Percentiles rank a stretch among this genome's conserved stretches.
Evolutionary conservation across 2,888 invertebrate genomes (phyloP).

Genomic region (Linnaemya vulpina): DNA sequence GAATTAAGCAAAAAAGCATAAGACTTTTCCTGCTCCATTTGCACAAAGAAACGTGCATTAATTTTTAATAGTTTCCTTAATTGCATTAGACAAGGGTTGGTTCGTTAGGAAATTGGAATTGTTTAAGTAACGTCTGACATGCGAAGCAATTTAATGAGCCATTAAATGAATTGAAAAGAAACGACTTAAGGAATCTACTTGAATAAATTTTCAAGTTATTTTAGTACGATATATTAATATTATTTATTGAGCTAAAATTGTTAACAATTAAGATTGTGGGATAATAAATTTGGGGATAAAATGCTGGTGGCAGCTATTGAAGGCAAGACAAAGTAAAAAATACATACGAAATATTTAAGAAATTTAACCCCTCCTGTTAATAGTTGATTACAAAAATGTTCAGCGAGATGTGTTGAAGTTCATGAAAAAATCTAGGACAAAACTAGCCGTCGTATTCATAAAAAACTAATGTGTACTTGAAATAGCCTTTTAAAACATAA

Average conservation of each 20-base stretch:
- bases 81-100: slow-evolving; percentile 12
- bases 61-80: slow-evolving; percentile 29
- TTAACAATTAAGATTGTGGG: background rate
- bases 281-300: background rate
- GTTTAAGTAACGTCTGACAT: slow-evolving; percentile 40
- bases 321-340: too few relatives aligned
- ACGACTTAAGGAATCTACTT: background rate
- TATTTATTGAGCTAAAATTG: background rate
- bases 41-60: slow-evolving; percentile 22
- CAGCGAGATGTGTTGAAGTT: too few relatives aligned
- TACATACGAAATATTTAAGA: too few relatives aligned
- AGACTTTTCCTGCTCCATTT: background rate
- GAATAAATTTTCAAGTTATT: background rate
- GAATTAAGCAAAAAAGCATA: slow-evolving; percentile 28
- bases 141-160: slow-evolving; percentile 45
- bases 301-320: background rate
- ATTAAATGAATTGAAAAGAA: slow-evolving; percentile 10
- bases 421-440: too few relatives aligned
- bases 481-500: too few relatives aligned
- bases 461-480: too few relatives aligned
- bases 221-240: background rate
- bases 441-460: too few relatives aligned
- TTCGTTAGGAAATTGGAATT: background rate
- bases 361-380: too few relatives aligned
- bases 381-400: too few relatives aligned